These are phyloP conservation scores for Bubo blakistoni DNA, from an alignment of 2,113 vertebrate genomes.

Conservation along the genomic window DNA sequence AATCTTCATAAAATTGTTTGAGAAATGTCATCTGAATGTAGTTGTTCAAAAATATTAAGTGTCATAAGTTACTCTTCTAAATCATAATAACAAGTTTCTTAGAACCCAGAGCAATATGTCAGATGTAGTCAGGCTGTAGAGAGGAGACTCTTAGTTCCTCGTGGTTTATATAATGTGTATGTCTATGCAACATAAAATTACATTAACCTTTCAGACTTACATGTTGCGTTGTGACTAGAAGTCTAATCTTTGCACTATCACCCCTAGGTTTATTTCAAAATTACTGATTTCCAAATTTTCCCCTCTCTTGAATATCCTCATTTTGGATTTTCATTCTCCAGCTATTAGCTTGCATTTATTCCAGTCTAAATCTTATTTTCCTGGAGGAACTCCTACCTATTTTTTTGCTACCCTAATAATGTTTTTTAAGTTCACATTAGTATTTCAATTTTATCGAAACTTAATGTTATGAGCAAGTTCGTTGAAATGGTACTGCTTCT, in stretches of 20 bases:
- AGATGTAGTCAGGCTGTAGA: background rate
- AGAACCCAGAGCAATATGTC: background rate
- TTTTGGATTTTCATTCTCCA: background rate
- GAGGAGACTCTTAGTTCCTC: background rate
- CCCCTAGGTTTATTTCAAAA: background rate
- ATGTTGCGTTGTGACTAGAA: rapidly evolving
- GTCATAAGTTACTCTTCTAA: background rate
- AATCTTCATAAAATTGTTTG: background rate
- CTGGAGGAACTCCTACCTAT: background rate
- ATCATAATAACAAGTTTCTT: background rate
- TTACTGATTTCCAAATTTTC: background rate
- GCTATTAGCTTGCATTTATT: background rate
- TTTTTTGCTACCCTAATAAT: background rate
- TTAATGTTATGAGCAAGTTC: background rate
- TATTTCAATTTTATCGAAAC: background rate
- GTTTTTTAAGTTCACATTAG: background rate
- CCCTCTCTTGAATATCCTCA: background rate
- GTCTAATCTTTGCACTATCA: background rate
- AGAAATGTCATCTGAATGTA: constrained; percentile 21
- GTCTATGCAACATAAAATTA: background rate
- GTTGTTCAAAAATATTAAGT: background rate
- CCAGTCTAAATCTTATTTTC: background rate
- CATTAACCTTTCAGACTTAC: background rate
- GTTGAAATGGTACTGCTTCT: background rate
- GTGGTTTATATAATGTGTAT: background rate